A percentile compares a stretch with the other conserved stretches of the same genome.
Evolutionary conservation across 2,888 invertebrate species (phyloP).

Genomic region (Napeogenes sylphis): DNA sequence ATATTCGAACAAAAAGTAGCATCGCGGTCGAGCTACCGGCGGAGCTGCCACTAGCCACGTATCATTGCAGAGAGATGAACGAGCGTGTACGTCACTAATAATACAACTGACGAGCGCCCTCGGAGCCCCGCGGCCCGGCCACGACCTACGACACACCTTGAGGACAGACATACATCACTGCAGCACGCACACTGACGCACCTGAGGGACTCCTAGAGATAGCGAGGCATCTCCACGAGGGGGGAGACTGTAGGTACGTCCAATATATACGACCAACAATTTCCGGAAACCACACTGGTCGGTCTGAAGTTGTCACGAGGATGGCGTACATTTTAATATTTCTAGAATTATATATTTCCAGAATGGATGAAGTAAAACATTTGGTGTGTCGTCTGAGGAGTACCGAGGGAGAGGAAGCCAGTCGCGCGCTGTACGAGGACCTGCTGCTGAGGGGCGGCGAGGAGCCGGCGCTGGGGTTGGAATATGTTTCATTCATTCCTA

Average conservation of each 20-base stretch:
- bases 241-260: conserved; percentile 11
- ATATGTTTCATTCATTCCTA: no score
- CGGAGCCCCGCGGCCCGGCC: conserved; percentile 17
- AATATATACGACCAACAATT: neutral
- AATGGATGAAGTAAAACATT: neutral
- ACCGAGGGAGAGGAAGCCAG: neutral
- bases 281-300: no score
- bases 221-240: conserved; percentile 17
- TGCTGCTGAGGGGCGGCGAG: neutral
- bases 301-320: no score
- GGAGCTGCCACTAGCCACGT: neutral
- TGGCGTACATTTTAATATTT: no score
- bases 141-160: conserved; percentile 27
- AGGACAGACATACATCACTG: conserved; percentile 15
- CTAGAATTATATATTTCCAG: conserved; percentile 1
- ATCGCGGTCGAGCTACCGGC: neutral
- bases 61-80: conserved; percentile 19
- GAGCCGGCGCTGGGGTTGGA: neutral
- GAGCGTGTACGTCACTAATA: conserved; percentile 25
- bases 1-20: no score
- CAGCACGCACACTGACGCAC: conserved; percentile 27
- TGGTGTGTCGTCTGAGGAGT: neutral
- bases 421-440: neutral
- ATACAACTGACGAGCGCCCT: conserved; percentile 19
- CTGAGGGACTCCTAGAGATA: conserved; percentile 37